A percentile compares a stretch with the other conserved stretches of the same genome.
Evolutionary conservation across 2,113 vertebrate genomes (phyloP).

Genomic region (Pitta sordida): DNA sequence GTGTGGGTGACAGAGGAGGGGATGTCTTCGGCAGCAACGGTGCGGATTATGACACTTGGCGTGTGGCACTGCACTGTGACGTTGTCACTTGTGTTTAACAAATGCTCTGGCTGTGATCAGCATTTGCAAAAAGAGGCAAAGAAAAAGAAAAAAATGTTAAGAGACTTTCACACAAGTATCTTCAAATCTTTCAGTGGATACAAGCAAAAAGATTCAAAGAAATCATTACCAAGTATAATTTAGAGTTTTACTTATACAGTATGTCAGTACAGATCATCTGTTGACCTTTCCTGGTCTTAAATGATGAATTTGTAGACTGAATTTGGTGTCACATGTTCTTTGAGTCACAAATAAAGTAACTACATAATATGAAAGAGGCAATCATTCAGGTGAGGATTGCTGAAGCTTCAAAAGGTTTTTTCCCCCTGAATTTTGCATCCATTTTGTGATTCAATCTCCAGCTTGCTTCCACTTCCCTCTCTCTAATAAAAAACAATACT

Average conservation of each 20-base stretch:
- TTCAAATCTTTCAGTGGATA: neutral
- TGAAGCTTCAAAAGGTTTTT: neutral
- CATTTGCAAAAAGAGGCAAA: neutral
- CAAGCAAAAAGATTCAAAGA: neutral
- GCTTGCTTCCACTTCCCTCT: neutral
- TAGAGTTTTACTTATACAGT: neutral
- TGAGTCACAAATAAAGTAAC: neutral
- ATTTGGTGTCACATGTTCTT: neutral
- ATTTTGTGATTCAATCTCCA: neutral
- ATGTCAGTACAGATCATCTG: neutral
- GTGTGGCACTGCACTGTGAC: constrained; percentile 86
- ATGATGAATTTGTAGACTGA: neutral
- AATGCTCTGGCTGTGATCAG: constrained; percentile 82
- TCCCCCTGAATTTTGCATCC: neutral
- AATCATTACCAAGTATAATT: neutral
- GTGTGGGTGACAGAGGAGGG: constrained; percentile 80
- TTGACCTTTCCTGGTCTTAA: neutral
- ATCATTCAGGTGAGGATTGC: neutral
- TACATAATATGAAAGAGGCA: neutral
- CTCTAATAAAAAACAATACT: neutral
- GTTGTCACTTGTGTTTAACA: constrained; percentile 86
- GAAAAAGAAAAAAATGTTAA: neutral
- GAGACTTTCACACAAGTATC: neutral
- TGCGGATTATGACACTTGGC: constrained; percentile 93
- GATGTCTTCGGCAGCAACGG: constrained; percentile 85